These are phyloP conservation scores for Menidia beryllina DNA, from an alignment of 2,113 vertebrate genomes.

Conservation along the genomic window DNA sequence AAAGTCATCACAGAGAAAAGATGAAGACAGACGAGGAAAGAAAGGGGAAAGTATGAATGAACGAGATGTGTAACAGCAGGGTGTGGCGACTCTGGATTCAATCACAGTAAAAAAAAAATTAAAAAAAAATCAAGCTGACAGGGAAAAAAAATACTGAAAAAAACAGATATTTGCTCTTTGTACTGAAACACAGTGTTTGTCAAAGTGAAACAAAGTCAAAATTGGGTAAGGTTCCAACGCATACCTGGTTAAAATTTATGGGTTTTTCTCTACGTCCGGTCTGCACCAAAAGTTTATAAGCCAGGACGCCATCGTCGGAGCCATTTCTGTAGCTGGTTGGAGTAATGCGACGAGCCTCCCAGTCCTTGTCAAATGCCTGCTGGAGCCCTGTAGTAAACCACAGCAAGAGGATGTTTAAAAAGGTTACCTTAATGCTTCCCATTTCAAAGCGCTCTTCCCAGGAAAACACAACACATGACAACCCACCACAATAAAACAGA, in stretches of 20 bases:
- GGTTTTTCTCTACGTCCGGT: conserved; percentile 93
- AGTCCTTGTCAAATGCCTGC: conserved; percentile 94
- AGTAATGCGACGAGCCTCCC: conserved; percentile 92
- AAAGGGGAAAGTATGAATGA: conserved; percentile 17
- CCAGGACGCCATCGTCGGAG: conserved; percentile 93
- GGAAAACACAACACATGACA: conserved; percentile 28
- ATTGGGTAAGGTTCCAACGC: background rate
- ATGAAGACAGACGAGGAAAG: conserved; percentile 42
- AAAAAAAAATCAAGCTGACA: conserved; percentile 23
- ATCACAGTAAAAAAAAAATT: too few relatives aligned
- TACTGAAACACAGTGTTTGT: too few relatives aligned
- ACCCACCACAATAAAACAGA: conserved; percentile 28
- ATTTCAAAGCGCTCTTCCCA: conserved; percentile 15
- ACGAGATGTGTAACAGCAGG: conserved; percentile 40
- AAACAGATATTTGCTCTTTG: too few relatives aligned
- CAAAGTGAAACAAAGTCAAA: too few relatives aligned
- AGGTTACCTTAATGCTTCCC: conserved; percentile 39
- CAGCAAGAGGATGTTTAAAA: conserved; percentile 38
- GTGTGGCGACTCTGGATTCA: conserved; percentile 48
- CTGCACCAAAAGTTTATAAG: conserved; percentile 96
- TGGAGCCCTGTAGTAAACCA: conserved; percentile 87
- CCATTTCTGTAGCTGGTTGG: conserved; percentile 91
- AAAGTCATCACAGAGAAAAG: conserved; percentile 77
- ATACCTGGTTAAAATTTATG: conserved; percentile 86
- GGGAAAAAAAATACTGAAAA: background rate